Evolutionary conservation across 2,888 invertebrate genomes (phyloP), one percentile per base, ranked within the genome.

Genomic region (Epiperipatus broadwayi): DNA sequence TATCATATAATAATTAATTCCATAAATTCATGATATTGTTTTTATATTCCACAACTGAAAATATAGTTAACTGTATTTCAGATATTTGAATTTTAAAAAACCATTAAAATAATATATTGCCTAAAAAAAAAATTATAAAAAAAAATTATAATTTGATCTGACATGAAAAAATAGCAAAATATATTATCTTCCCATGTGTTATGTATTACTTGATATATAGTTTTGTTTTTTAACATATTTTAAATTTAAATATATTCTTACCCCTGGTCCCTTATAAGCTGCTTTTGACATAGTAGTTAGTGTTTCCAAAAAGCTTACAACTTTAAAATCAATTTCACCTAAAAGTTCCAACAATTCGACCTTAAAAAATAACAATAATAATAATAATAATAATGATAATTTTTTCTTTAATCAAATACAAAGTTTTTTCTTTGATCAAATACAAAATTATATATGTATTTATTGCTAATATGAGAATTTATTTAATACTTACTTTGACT

Each of bases 341-440:
- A 77, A 52, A 14, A 76, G 55, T 49, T 75, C 73, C 32, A 72
- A 59, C 44, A 77, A 55, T 54, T 73, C 72, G 4, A 71, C 70
- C 71, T 72, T 52, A 21, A 57, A 53, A 39, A 12, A 33, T 21
- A 36, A n/a, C n/a, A n/a, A n/a, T n/a, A n/a, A n/a, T n/a, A n/a
- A n/a, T n/a, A n/a, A n/a, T n/a, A n/a, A n/a, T n/a, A n/a, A n/a
- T n/a, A n/a, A 34, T 16, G 4, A 8, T 18, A 10, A 20, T 40
- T 35, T 34, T 20, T 14, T 18, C 27, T 14, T 31, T 3, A 19
- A 22, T 21, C 5, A 8, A 4, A 15, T 5, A 21, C 19, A 3
- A 21, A 22, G n/a, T 21, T 35, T 34, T 20, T 14, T 18, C 27
- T 14, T 31, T 3, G 21, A 22, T 21, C 5, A 8, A 4, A 15